Conservation (phyloP, 2,888 invertebrate genomes). For the Mamestra brassicae region DNA sequence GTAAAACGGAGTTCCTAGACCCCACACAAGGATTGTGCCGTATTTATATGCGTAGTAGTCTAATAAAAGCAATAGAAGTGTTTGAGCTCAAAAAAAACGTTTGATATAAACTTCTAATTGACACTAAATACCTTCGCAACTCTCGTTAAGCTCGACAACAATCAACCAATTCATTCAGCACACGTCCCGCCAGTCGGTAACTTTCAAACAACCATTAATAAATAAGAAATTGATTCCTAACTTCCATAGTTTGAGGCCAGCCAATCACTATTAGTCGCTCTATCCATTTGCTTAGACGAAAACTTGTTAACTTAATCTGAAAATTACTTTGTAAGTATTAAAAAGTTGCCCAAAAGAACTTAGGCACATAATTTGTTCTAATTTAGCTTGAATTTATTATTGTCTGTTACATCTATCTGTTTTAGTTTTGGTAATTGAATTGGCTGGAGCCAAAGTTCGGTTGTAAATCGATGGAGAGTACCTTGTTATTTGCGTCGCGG, state of each 20-base stretch:
- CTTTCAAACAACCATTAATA: conserved; percentile 36
- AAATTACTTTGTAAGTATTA: conserved; percentile 50
- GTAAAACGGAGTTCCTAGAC: too few relatives aligned
- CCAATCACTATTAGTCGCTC: conserved; percentile 43
- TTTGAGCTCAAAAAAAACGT: not conserved
- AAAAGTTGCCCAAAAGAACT: conserved; percentile 46
- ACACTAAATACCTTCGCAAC: not conserved
- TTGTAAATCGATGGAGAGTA: conserved; percentile 17
- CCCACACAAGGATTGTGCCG: too few relatives aligned
- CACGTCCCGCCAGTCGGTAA: not conserved
- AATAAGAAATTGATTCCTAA: conserved; percentile 57
- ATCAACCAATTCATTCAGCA: conserved; percentile 28
- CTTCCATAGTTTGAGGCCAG: conserved; percentile 32
- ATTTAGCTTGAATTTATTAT: conserved; percentile 43
- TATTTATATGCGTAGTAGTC: too few relatives aligned
- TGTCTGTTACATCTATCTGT: conserved; percentile 1
- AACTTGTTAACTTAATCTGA: conserved; percentile 51
- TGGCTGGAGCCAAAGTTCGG: conserved; percentile 7
- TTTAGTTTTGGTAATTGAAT: conserved; percentile 33
- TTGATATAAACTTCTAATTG: conserved; percentile 21
- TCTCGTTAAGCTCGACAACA: not conserved
- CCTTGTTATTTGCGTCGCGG: not conserved
- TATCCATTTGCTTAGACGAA: conserved; percentile 40
- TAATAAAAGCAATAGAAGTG: too few relatives aligned
- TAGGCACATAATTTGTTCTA: conserved; percentile 47